Conservation (phyloP, 2,113 vertebrate genomes). For the Suncus etruscus region DNA sequence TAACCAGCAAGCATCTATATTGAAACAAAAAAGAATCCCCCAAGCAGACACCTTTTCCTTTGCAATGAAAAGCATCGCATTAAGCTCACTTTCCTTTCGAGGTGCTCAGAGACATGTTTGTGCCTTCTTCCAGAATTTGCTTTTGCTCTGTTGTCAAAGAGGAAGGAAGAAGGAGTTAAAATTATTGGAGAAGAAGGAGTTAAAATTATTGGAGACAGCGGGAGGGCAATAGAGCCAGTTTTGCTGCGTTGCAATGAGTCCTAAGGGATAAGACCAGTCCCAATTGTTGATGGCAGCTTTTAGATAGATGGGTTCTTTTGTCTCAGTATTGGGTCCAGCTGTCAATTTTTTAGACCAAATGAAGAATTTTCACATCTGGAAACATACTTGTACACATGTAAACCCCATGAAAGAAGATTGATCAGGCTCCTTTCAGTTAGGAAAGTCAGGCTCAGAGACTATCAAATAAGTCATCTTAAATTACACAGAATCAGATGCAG, state of each 20-base stretch:
- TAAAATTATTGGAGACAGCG: rapidly evolving
- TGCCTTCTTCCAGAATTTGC: not conserved
- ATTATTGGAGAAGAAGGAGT: not conserved
- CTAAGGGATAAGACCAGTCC: not conserved
- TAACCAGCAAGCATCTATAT: not conserved
- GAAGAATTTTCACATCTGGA: not conserved
- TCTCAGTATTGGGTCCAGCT: not conserved
- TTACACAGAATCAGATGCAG: not conserved
- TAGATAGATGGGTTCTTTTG: not conserved
- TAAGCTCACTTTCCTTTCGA: not conserved
- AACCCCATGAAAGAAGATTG: not conserved
- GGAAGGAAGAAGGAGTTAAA: not conserved
- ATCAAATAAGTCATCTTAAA: not conserved
- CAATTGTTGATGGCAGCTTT: not conserved
- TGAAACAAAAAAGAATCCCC: not conserved
- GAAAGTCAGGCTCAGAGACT: not conserved
- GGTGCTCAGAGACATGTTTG: not conserved
- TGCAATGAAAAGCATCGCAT: not conserved
- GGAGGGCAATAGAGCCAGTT: not conserved
- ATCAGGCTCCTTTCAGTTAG: not conserved
- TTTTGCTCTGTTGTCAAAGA: constrained; percentile 1
- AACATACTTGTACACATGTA: not conserved
- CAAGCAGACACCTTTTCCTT: no score
- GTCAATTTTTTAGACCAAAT: not conserved
- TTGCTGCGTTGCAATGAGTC: not conserved